Evolutionary conservation across 2,888 invertebrate species (phyloP), one percentile per base, ranked within the genome.

Genomic region (Drosophila subsilvestris): DNA sequence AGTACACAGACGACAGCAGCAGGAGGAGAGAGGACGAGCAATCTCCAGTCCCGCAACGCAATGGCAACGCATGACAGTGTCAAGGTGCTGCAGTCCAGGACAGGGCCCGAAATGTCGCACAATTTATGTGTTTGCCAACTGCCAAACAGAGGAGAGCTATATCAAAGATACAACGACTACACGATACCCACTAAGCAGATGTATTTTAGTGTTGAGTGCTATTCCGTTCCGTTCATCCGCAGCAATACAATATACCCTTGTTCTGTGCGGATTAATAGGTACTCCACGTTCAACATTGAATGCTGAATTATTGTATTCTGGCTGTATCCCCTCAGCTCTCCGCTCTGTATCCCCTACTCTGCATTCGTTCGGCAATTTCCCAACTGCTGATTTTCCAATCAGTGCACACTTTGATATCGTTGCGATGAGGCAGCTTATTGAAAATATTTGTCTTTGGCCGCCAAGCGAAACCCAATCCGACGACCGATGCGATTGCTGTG

Each of bases 371-470:
- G 76, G 72, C 79, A 81, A 78, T 79, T 80, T 81, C 71, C n/a
- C 86, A 74, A 75, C 78, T 84, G 75, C 80, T 82, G 83, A 83
- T 83, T 79, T 85, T 80, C 80, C 85, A 83, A 83, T 83, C 83
- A 83, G 82, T 79, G 83, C 82, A 74, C 83, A 83, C 82, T 84
- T 82, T 79, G 85, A 84, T 75, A 84, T 75, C 73, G 49, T 73
- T 25, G 67, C 62, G 74, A 45, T 25, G 57, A 57, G 57, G 37
- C 62, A 80, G 80, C 82, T 83, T 83, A 83, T 83, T 83, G 83
- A 83, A 83, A 83, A 85, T 83, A 75, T 85, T 83, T 77, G 77
- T 80, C 63, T 79, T 79, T 66, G 32, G 79, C 57, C 57, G 53
- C 20, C 56, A 61, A 47, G 48, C 37, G 49, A 27, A 55, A 25